phyloP scores from a whole-genome alignment of 1,140 invertebrate genomes.

The Ephestia elutella region DNA sequence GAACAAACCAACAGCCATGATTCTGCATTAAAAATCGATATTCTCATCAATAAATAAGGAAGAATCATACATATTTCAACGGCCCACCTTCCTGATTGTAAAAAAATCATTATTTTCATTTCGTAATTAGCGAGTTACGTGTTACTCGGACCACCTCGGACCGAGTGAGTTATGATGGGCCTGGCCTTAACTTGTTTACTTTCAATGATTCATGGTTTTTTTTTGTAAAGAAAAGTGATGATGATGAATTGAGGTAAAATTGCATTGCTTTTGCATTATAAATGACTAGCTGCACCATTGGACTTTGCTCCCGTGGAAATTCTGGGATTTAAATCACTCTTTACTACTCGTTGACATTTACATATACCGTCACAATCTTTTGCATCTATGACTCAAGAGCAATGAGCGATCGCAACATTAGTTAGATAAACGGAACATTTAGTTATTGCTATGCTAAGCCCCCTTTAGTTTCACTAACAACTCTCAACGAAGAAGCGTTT shows the following conservation, averaged over 20 bases:
- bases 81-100: conserved; percentile 8
- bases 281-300: too few species aligned
- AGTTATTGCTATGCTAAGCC: too few species aligned
- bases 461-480: too few species aligned
- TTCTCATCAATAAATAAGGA: conserved; percentile 6
- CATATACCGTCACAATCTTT: too few species aligned
- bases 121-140: conserved; percentile 19
- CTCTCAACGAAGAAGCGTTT: too few species aligned
- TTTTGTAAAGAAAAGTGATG: background rate
- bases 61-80: conserved; percentile 9
- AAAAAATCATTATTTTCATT: conserved; percentile 14
- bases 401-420: too few species aligned
- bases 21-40: background rate
- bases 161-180: background rate
- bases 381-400: too few species aligned
- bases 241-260: background rate
- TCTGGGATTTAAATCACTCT: too few species aligned
- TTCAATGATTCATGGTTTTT: conserved; percentile 2
- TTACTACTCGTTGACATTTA: too few species aligned
- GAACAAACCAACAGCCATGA: background rate
- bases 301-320: too few species aligned
- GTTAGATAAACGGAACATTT: too few species aligned
- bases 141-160: conserved; percentile 1
- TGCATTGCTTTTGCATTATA: background rate
- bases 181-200: conserved; percentile 8